Conservation (phyloP, 2,797 vertebrate genomes). For the Cirrhinus mrigala region DNA sequence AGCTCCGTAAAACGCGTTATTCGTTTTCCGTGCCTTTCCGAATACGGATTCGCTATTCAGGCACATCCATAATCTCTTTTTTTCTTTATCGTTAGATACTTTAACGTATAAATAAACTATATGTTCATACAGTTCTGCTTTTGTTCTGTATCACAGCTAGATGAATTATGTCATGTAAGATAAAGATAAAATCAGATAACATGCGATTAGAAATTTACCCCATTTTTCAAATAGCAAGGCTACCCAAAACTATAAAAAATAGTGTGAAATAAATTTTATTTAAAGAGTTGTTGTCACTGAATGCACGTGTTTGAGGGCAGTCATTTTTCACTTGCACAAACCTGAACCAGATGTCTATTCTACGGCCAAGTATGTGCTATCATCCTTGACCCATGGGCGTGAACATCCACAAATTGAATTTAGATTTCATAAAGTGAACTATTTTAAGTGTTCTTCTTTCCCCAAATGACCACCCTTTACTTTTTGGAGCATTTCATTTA, state of each 20-base stretch:
- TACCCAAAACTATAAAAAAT: no score
- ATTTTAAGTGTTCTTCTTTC: conserved; percentile 27
- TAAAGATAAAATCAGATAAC: neutral
- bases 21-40: no score
- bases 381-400: conserved; percentile 48
- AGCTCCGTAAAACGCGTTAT: no score
- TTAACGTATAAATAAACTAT: no score
- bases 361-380: conserved; percentile 48
- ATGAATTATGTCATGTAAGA: neutral
- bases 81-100: no score
- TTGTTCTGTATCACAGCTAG: neutral
- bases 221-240: neutral
- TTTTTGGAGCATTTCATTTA: neutral
- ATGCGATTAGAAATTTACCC: neutral
- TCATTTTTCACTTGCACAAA: conserved; percentile 51
- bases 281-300: conserved; percentile 22
- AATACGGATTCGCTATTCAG: no score
- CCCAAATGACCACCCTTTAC: neutral
- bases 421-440: conserved; percentile 36
- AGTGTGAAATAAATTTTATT: neutral
- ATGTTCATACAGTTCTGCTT: neutral
- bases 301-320: conserved; percentile 36
- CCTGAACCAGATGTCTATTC: conserved; percentile 56
- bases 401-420: conserved; percentile 52
- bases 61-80: no score